Conservation (phyloP, 1,140 invertebrate species). For the Apocrypta bakeri region DNA sequence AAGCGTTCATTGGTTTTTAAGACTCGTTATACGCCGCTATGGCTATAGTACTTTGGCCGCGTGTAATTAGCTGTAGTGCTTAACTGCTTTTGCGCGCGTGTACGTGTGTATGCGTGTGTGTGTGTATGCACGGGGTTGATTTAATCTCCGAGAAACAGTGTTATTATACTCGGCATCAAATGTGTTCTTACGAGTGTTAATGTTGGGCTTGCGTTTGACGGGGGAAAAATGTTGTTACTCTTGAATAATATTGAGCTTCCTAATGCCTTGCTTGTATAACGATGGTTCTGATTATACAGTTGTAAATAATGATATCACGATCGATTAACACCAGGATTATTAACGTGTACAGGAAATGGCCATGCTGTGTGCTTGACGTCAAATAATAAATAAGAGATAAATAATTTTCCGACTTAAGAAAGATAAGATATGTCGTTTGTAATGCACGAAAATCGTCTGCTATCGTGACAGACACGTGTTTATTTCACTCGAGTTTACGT, state of each 20-base stretch:
- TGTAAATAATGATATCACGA: no score
- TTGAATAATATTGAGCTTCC: background rate
- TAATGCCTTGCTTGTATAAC: background rate
- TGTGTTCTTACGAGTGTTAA: background rate
- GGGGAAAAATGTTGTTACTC: background rate
- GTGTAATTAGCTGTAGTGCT: constrained; percentile 24
- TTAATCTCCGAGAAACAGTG: constrained; percentile 7
- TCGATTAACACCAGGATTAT: no score
- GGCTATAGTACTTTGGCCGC: background rate
- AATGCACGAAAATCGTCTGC: no score
- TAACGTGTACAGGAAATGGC: no score
- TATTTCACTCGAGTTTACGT: no score
- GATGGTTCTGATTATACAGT: background rate
- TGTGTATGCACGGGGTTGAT: background rate
- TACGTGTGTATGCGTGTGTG: no score
- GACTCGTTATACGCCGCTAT: constrained; percentile 11
- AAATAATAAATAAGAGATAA: no score
- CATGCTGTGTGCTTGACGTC: no score
- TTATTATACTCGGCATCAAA: background rate
- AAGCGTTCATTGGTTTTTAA: constrained; percentile 42
- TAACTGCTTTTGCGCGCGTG: background rate
- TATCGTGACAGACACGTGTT: no score
- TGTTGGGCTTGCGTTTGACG: background rate
- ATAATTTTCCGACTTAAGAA: no score
- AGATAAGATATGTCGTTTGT: no score